Evolutionary conservation across 2,113 vertebrate species (phyloP), one percentile per base, ranked within the genome.

Genomic region (Poeciliopsis turrubarensis): DNA sequence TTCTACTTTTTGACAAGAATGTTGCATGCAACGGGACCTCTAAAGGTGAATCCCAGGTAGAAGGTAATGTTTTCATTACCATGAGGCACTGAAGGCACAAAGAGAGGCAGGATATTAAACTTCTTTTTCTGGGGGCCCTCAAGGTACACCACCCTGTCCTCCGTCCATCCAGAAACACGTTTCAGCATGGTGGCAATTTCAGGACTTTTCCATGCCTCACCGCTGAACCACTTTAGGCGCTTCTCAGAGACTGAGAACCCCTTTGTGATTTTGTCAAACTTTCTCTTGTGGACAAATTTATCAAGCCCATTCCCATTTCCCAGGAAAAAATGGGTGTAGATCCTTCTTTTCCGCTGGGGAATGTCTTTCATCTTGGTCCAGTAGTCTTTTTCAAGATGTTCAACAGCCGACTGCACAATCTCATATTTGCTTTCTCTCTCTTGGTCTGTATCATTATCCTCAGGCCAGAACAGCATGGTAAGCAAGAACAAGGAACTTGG

Each of bases 401-500:
- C 90, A 82, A 95, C 83, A 19, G 95, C 94, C 5, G 77, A 76
- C 32, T 82, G 92, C 0, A 97, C 85, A 57, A 87, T 94, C 47
- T 92, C 80, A 15, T 94, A 93, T 80, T 96, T 95, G 0, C 5
- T 37, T 9, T 95, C 73, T n/a, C 81, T 94, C 22, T 91, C 89
- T 0, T 75, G 62, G 66, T 81, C 85, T 3, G 75, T 91, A 78
- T 95, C 57, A 29, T 87, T 70, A 26, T 95, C 93, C 60, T 96
- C 96, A 73, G 95, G 95, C 96, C 96, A 96, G 81, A 94, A 95
- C 0, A 96, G 73, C 65, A 97, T 80, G 2, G 94, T 93, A 14
- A 93, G 91, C 71, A 96, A 70, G 77, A 96, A 96, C 34, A 92
- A 22, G 22, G 95, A 92, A 60, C 81, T 92, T 77, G 95, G 64